A percentile compares a stretch with the other conserved stretches of the same genome.
phyloP scores from a whole-genome alignment of 2,113 vertebrate species.

The Globicephala melas region DNA sequence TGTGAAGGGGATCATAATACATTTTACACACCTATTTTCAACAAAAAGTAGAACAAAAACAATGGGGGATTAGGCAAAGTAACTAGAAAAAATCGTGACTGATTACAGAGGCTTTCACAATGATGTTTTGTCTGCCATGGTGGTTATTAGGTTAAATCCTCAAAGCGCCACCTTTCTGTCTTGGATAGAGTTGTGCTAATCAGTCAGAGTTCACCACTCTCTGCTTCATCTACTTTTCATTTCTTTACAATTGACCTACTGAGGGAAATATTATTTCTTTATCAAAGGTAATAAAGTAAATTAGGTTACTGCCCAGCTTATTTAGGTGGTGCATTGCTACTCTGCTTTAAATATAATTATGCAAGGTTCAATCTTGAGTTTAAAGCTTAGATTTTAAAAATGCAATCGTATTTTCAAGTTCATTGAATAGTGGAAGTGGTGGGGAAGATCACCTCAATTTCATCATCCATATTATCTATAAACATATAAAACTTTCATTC shows the following conservation, averaged over 20 bases:
- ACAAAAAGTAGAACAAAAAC: neutral
- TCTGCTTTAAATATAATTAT: neutral
- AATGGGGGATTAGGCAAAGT: neutral
- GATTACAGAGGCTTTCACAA: neutral
- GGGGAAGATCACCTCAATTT: neutral
- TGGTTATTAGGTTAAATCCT: neutral
- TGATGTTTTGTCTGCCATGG: neutral
- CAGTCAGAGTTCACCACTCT: neutral
- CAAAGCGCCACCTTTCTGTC: neutral
- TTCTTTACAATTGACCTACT: neutral
- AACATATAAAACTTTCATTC: neutral
- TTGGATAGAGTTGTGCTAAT: neutral
- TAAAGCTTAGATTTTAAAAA: neutral
- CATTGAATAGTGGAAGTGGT: neutral
- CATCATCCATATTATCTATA: neutral
- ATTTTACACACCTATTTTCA: neutral
- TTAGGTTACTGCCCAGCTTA: neutral
- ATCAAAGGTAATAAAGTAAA: neutral
- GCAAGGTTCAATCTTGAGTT: neutral
- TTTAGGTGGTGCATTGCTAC: neutral
- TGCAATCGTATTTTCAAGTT: neutral
- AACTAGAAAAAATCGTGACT: neutral
- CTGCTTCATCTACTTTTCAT: neutral
- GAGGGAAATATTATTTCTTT: neutral
- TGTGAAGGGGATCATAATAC: neutral